Evolutionary conservation across 23 tunicate species (phyloP).

Genomic region (Oikopleura albicans): DNA sequence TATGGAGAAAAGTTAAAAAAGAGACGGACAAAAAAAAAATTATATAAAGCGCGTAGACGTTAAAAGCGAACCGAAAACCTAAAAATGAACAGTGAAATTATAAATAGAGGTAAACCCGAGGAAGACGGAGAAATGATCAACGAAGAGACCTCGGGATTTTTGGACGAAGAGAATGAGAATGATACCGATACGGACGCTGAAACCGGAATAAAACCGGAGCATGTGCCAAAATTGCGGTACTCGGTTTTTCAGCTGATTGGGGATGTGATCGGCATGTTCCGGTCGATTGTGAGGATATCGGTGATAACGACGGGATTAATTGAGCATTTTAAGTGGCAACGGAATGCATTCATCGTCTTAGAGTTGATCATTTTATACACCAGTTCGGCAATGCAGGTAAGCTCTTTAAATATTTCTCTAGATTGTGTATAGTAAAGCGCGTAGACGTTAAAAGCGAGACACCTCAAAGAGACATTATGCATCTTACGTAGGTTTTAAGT

Average conservation of each 20-base stretch:
- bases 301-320: not conserved
- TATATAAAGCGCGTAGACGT: no score
- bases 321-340: not conserved
- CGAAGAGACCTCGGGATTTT: not conserved
- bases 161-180: not conserved
- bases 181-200: not conserved
- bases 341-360: not conserved
- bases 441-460: no score
- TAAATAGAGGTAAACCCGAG: not conserved
- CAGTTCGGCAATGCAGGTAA: not conserved
- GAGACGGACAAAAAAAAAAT: no score
- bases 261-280: not conserved
- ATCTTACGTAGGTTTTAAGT: no score
- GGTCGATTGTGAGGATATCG: not conserved
- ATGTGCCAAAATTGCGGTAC: conserved; percentile 6
- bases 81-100: not conserved
- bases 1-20: no score
- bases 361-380: not conserved
- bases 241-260: conserved; percentile 15
- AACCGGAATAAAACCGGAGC: not conserved
- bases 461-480: no score
- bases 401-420: no score
- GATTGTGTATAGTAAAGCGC: no score
- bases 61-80: no score
- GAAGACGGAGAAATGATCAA: not conserved